A percentile compares a stretch with the other conserved stretches of the same genome.
These are phyloP conservation scores for Ceratotherium simum DNA, from an alignment of 2,113 vertebrate genomes.

Conservation along the genomic window DNA sequence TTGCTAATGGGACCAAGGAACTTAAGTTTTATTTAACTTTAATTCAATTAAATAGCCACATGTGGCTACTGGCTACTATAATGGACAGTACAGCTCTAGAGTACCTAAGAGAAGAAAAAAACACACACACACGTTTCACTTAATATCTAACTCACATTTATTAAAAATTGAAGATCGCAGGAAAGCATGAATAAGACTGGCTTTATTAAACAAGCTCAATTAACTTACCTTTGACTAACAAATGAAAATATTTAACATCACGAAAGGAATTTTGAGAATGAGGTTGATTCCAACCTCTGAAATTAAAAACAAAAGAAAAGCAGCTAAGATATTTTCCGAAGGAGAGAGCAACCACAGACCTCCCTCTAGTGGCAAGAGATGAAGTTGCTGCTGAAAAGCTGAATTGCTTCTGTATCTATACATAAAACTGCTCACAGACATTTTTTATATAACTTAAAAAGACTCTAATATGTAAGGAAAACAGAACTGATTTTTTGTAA, in stretches of 20 bases:
- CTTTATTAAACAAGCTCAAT: conserved; percentile 68
- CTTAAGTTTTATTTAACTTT: background rate
- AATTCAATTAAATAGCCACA: conserved; percentile 27
- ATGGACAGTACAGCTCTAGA: background rate
- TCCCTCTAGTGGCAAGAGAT: conserved; percentile 80
- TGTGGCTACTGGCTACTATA: background rate
- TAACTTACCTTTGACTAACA: conserved; percentile 70
- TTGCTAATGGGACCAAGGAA: conserved; percentile 15
- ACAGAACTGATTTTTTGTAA: conserved; percentile 11
- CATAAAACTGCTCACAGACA: conserved; percentile 51
- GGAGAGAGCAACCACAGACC: background rate
- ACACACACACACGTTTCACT: background rate
- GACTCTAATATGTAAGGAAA: conserved; percentile 59
- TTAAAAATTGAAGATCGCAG: conserved; percentile 79
- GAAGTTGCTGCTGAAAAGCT: background rate
- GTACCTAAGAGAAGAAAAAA: conserved; percentile 2
- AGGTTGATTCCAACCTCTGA: background rate
- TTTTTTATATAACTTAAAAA: conserved; percentile 62
- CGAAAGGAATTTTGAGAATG: conserved; percentile 55
- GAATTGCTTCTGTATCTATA: conserved; percentile 21
- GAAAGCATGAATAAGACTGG: conserved; percentile 65
- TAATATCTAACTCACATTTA: conserved; percentile 77
- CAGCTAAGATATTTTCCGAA: conserved; percentile 45
- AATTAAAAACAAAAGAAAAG: conserved; percentile 67
- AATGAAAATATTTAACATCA: conserved; percentile 71